These are phyloP conservation scores for Malacosoma neustria DNA, from an alignment of 2,888 invertebrate species.

Conservation along the genomic window DNA sequence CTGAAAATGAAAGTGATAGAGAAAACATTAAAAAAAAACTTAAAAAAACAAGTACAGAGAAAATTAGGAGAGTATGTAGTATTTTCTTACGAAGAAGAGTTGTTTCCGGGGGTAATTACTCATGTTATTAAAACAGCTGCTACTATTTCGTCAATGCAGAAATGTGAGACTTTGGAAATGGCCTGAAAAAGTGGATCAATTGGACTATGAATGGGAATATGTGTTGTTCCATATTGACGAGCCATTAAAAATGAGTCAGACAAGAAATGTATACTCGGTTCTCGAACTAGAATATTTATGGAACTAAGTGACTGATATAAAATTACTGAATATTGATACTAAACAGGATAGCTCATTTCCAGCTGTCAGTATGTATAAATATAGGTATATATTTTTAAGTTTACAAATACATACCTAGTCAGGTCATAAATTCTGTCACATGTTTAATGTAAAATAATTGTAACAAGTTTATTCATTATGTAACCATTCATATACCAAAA, in stretches of 20 bases:
- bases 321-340: too few species aligned
- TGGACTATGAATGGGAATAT: conserved; percentile 9
- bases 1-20: conserved; percentile 9
- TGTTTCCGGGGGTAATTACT: conserved; percentile 9
- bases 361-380: too few species aligned
- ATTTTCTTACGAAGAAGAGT: conserved; percentile 11
- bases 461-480: too few species aligned
- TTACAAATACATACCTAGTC: too few species aligned
- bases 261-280: conserved; percentile 8
- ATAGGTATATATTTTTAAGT: too few species aligned
- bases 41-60: conserved; percentile 7
- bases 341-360: too few species aligned
- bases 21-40: conserved; percentile 4
- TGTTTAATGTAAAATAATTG: too few species aligned
- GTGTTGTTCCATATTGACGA: conserved; percentile 9
- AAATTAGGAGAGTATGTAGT: conserved; percentile 9
- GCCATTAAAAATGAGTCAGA: conserved; percentile 10
- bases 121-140: conserved; percentile 8
- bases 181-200: conserved; percentile 8
- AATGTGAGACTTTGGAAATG: conserved; percentile 11
- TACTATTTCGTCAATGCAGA: conserved; percentile 11
- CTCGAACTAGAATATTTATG: conserved; percentile 9
- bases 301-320: conserved; percentile 3
- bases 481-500: too few species aligned
- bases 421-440: too few species aligned